A percentile compares a stretch with the other conserved stretches of the same genome.
Evolutionary conservation across 2,113 vertebrate species (phyloP).

Genomic region (Phyllostomus hastatus): DNA sequence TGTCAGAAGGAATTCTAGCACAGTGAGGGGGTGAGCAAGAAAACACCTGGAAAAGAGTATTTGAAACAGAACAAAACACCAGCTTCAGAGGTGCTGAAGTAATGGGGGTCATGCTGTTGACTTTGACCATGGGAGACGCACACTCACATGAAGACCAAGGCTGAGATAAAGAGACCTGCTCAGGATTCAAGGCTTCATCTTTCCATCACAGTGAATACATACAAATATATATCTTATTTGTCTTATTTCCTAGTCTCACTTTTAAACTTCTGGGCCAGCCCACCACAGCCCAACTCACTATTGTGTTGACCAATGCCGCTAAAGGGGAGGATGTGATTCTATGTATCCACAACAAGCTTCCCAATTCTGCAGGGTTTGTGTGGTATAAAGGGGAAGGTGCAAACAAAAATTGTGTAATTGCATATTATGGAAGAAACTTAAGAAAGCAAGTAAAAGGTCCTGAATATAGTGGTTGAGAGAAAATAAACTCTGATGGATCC

Average conservation of each 20-base stretch:
- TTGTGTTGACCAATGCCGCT: background rate
- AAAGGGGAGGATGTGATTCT: background rate
- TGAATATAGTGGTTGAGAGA: no score
- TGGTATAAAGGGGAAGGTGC: background rate
- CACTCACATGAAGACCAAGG: background rate
- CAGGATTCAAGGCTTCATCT: background rate
- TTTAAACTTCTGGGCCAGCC: background rate
- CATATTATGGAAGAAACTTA: no score
- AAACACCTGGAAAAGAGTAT: background rate
- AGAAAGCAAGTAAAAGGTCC: no score
- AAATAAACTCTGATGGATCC: background rate
- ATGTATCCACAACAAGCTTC: background rate
- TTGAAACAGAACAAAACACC: background rate
- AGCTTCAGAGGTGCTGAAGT: background rate
- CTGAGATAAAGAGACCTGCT: background rate
- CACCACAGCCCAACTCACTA: background rate
- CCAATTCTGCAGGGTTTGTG: background rate
- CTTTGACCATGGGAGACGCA: background rate
- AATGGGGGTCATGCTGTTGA: background rate
- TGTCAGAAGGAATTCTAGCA: background rate
- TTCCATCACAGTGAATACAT: background rate
- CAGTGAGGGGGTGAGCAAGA: accelerated
- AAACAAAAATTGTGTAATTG: no score
- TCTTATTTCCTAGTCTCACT: background rate
- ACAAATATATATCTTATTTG: background rate